phyloP scores from a whole-genome alignment of 2,888 invertebrate genomes.

The Limenitis arthemis region DNA sequence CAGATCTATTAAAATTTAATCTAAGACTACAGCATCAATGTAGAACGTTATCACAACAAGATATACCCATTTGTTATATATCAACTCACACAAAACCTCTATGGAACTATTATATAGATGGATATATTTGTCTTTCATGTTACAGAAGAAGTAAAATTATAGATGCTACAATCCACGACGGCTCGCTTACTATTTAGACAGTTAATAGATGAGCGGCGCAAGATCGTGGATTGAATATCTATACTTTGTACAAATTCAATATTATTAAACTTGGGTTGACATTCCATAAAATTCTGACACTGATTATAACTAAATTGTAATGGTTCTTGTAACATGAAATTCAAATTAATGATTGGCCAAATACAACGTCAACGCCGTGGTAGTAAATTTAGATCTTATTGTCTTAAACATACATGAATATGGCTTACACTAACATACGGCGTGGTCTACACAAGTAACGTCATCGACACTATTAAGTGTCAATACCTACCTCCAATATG shows the following conservation, averaged over 20 bases:
- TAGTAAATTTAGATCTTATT: constrained; percentile 4
- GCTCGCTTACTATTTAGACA: neutral
- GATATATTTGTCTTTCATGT: neutral
- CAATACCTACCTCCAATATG: neutral
- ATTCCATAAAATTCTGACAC: too few species aligned
- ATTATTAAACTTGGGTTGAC: too few species aligned
- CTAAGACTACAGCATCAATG: constrained; percentile 37
- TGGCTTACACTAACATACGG: neutral
- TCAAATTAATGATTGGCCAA: neutral
- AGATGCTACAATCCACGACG: neutral
- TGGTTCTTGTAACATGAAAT: neutral
- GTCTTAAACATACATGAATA: constrained; percentile 5
- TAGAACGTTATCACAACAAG: constrained; percentile 48
- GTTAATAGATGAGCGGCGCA: too few species aligned
- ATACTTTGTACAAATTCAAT: too few species aligned
- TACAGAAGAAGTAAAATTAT: neutral
- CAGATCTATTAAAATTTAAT: constrained; percentile 41
- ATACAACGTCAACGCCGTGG: neutral
- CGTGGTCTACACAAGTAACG: too few species aligned
- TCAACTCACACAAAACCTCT: constrained; percentile 9
- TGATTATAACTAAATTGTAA: neutral
- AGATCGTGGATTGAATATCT: too few species aligned
- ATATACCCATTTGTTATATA: constrained; percentile 31
- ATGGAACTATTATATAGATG: neutral
- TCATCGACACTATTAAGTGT: neutral